A percentile compares a stretch with the other conserved stretches of the same genome.
These are phyloP conservation scores for Lasiurus borealis DNA, from an alignment of 2,113 vertebrate genomes.

Conservation along the genomic window DNA sequence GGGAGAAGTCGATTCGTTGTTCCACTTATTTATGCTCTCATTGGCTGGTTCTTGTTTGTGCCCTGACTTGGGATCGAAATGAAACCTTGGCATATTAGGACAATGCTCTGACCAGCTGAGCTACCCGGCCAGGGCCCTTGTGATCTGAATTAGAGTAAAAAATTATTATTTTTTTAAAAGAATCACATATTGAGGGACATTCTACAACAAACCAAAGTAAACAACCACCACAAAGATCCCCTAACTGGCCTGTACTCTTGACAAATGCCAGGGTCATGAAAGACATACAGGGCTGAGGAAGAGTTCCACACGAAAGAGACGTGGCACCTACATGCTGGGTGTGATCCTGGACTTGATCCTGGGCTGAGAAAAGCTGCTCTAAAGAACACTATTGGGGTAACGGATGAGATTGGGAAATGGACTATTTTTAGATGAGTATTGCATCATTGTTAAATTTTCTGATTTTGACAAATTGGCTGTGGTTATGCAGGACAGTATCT, in stretches of 20 bases:
- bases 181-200: not conserved
- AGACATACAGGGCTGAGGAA: too few species aligned
- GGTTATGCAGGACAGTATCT: not conserved
- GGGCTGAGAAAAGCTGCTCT: not conserved
- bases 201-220: not conserved
- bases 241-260: not conserved
- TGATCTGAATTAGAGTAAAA: not conserved
- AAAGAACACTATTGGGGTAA: not conserved
- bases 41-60: too few species aligned
- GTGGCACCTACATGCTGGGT: rapidly evolving
- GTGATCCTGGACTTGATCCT: not conserved
- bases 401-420: not conserved
- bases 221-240: not conserved
- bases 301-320: not conserved
- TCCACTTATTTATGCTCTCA: too few species aligned
- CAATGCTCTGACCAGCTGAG: too few species aligned
- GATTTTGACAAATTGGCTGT: not conserved
- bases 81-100: too few species aligned
- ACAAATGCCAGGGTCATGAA: not conserved
- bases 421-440: not conserved
- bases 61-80: too few species aligned
- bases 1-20: too few species aligned
- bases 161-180: not conserved
- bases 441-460: not conserved
- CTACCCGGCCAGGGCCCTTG: not conserved